A percentile compares a stretch with the other conserved stretches of the same genome.
Evolutionary conservation across 2,797 vertebrate species (phyloP).

Genomic region (Peromyscus eremicus): DNA sequence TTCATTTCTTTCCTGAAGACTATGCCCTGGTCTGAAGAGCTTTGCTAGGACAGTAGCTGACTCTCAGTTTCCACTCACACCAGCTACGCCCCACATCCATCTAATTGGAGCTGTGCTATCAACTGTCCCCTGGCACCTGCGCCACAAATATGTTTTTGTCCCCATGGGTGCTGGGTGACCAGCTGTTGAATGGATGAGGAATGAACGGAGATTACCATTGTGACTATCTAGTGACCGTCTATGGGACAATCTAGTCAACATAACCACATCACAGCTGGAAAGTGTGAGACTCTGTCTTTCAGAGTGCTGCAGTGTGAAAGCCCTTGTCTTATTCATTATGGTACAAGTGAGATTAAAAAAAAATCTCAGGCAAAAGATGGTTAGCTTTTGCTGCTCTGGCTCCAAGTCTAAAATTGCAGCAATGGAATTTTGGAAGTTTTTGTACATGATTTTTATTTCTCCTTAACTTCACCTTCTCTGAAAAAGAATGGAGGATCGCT

Average conservation of each 20-base stretch:
- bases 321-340: slow-evolving; percentile 69
- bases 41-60: not conserved
- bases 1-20: slow-evolving; percentile 34
- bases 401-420: not conserved
- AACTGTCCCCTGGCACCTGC: not conserved
- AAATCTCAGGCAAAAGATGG: slow-evolving; percentile 61
- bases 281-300: not conserved
- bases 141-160: not conserved
- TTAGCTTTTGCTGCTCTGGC: slow-evolving; percentile 58
- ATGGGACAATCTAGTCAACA: not conserved
- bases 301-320: not conserved
- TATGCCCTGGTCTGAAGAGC: not conserved
- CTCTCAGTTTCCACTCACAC: too few species aligned
- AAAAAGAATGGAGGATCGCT: slow-evolving; percentile 84
- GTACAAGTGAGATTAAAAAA: slow-evolving; percentile 60
- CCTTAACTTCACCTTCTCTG: slow-evolving; percentile 83
- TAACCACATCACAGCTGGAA: slow-evolving; percentile 1
- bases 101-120: not conserved
- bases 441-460: slow-evolving; percentile 84
- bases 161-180: not conserved
- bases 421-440: slow-evolving; percentile 76
- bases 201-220: not conserved
- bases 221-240: not conserved
- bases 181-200: slow-evolving; percentile 9
- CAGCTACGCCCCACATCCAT: not conserved